A percentile compares a stretch with the other conserved stretches of the same genome.
Conservation (phyloP, 2,888 invertebrate species). For the Aproaerema taeniolella region DNA sequence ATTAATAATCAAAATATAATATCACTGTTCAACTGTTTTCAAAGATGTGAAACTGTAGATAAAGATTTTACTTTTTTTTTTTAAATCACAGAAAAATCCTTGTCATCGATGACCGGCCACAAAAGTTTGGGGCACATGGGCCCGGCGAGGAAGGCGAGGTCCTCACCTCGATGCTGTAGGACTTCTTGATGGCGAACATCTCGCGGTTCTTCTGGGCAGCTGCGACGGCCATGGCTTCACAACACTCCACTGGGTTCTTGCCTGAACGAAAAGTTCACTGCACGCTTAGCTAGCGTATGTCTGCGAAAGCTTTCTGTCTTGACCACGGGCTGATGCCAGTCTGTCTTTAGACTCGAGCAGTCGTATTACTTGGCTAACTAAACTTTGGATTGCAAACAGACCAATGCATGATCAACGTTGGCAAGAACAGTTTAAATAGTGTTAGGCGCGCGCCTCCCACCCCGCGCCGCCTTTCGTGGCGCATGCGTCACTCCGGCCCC, state of each 20-base stretch:
- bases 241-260: constrained; percentile 70
- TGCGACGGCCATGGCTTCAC: constrained; percentile 88
- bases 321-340: constrained; percentile 80
- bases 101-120: constrained; percentile 19
- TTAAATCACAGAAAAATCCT: constrained; percentile 5
- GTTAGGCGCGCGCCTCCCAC: constrained; percentile 75
- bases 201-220: constrained; percentile 96
- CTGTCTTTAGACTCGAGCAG: constrained; percentile 75
- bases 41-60: too few relatives aligned
- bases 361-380: constrained; percentile 78
- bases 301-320: constrained; percentile 74
- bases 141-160: constrained; percentile 28
- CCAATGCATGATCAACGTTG: constrained; percentile 82
- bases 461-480: constrained; percentile 74
- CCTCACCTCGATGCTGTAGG: constrained; percentile 97
- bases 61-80: too few relatives aligned
- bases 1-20: not conserved
- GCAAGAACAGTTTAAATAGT: constrained; percentile 82
- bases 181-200: constrained; percentile 98
- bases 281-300: constrained; percentile 73
- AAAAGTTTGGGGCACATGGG: constrained; percentile 24
- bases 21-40: too few relatives aligned
- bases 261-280: constrained; percentile 74
- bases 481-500: constrained; percentile 74
- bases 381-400: constrained; percentile 82